phyloP scores from a whole-genome alignment of 2,888 invertebrate species.

The Phorcus lineatus region DNA sequence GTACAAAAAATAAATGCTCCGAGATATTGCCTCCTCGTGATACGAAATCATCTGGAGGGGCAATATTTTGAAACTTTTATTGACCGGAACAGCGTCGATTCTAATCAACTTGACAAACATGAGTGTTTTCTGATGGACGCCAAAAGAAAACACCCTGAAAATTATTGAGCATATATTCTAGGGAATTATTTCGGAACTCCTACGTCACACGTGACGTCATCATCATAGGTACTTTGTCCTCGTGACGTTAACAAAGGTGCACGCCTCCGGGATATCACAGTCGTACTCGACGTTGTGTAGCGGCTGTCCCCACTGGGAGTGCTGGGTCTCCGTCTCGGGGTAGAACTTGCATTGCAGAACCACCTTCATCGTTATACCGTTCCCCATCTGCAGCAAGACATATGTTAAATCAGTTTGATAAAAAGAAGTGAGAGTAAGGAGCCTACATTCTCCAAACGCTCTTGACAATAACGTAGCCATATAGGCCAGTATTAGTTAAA shows the following conservation, averaged over 20 bases:
- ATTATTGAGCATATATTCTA: not conserved
- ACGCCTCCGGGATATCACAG: constrained; percentile 28
- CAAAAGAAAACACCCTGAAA: not conserved
- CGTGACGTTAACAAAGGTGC: constrained; percentile 30
- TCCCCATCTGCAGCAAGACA: constrained; percentile 26
- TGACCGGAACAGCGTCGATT: too few relatives aligned
- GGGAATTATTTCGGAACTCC: not conserved
- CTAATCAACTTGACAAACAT: too few relatives aligned
- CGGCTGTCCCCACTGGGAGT: constrained; percentile 30
- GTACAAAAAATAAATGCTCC: too few relatives aligned
- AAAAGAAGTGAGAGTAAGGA: too few relatives aligned
- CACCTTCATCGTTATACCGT: constrained; percentile 31
- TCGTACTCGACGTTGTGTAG: constrained; percentile 32
- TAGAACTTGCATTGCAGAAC: constrained; percentile 34
- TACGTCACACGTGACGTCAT: not conserved
- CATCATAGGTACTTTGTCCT: constrained; percentile 27
- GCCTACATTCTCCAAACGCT: too few relatives aligned
- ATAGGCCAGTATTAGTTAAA: too few relatives aligned
- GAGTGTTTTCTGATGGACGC: not conserved
- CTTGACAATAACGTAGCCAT: too few relatives aligned
- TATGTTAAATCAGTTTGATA: not conserved
- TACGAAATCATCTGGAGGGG: too few relatives aligned
- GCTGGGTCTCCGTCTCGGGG: constrained; percentile 25
- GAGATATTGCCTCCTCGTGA: too few relatives aligned
- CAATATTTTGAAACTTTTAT: too few relatives aligned